Conservation (phyloP, 1,140 invertebrate genomes). For the Eriocheir sinensis region DNA sequence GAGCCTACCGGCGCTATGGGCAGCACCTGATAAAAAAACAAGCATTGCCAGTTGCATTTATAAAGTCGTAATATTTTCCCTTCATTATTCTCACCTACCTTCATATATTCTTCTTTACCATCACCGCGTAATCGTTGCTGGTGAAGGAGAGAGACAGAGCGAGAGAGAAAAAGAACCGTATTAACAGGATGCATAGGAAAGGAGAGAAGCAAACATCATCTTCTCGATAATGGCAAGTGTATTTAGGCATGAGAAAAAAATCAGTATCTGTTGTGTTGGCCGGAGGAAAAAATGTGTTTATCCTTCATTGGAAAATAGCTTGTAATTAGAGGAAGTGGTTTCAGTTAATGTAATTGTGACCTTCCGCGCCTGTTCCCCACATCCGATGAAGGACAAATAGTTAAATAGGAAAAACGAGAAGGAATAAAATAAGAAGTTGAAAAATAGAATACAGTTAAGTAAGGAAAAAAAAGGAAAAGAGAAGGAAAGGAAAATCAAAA, state of each 20-base stretch:
- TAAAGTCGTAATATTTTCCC: no score
- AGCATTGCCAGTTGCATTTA: no score
- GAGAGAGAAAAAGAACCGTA: not conserved
- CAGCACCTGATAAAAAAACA: no score
- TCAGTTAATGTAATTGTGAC: not conserved
- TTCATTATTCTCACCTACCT: no score
- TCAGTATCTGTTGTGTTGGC: not conserved
- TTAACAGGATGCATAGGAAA: no score
- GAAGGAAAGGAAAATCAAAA: not conserved
- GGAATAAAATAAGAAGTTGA: no score
- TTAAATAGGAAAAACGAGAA: not conserved
- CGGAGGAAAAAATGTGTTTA: not conserved
- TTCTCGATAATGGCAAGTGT: not conserved
- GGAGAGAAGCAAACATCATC: not conserved
- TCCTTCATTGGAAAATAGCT: slow-evolving; percentile 16
- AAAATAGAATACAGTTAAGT: no score
- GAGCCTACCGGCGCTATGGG: no score
- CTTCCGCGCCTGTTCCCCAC: not conserved
- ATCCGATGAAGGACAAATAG: not conserved
- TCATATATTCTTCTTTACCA: no score
- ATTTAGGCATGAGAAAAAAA: not conserved
- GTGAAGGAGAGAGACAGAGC: not conserved
- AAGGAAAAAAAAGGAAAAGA: not conserved
- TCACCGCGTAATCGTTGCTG: no score
- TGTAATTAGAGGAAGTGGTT: not conserved